Evolutionary conservation across 2,113 vertebrate species (phyloP).

Genomic region (Anarhynchus alexandrinus): DNA sequence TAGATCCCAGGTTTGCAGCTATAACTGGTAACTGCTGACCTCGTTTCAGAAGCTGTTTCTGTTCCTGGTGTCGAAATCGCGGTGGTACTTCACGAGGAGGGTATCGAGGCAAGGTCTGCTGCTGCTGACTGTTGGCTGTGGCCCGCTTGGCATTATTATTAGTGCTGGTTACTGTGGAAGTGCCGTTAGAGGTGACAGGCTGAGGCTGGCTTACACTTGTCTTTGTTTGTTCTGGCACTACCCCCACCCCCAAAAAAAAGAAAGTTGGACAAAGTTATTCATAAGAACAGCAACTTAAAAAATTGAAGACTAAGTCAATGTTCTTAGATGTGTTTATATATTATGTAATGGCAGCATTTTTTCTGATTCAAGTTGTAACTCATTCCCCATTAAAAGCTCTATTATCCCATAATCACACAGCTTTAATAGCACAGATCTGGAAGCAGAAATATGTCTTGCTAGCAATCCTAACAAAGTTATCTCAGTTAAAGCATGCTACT

Average conservation of each 20-base stretch:
- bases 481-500: background rate
- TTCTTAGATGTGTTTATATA: background rate
- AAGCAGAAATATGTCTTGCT: background rate
- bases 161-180: conserved; percentile 82
- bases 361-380: background rate
- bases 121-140: conserved; percentile 81
- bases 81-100: conserved; percentile 87
- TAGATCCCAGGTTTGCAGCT: conserved; percentile 85
- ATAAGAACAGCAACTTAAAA: background rate
- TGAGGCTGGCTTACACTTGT: conserved; percentile 85
- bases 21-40: conserved; percentile 80
- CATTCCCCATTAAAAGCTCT: background rate
- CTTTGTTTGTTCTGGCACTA: conserved; percentile 91
- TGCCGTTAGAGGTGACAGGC: conserved; percentile 77
- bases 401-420: background rate
- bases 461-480: background rate
- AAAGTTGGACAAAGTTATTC: conserved; percentile 61
- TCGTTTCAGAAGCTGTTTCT: conserved; percentile 86
- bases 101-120: conserved; percentile 81
- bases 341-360: background rate
- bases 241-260: conserved; percentile 68
- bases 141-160: conserved; percentile 94
- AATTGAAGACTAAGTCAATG: background rate
- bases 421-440: background rate
- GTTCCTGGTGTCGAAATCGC: conserved; percentile 86